Evolutionary conservation across 2,888 invertebrate genomes (phyloP).

Genomic region (Hedychridium roseum): DNA sequence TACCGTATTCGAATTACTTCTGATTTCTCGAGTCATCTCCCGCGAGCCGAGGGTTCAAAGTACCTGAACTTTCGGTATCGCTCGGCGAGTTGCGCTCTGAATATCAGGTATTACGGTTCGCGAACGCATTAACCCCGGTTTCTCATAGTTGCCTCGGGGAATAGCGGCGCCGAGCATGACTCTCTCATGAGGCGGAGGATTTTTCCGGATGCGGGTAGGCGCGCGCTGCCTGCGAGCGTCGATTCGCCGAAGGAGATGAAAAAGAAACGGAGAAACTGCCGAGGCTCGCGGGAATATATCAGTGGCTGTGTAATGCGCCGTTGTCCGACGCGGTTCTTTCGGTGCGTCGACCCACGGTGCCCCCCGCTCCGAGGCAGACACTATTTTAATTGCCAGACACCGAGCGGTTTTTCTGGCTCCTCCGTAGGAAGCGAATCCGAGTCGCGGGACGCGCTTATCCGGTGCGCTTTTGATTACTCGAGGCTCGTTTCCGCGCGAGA

Average conservation of each 20-base stretch:
- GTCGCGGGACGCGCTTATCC: too few species aligned
- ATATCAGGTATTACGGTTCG: too few species aligned
- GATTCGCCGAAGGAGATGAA: constrained; percentile 17
- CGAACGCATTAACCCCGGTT: constrained; percentile 24
- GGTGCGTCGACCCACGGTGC: constrained; percentile 37
- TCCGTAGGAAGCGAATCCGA: constrained; percentile 42
- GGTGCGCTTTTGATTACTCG: too few species aligned
- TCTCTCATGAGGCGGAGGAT: constrained; percentile 20
- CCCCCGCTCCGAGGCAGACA: constrained; percentile 26
- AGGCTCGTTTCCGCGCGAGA: too few species aligned
- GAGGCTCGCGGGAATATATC: constrained; percentile 2
- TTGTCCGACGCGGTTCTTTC: neutral
- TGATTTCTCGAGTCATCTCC: too few species aligned
- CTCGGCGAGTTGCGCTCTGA: too few species aligned
- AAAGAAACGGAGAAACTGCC: neutral
- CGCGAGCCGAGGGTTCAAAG: too few species aligned
- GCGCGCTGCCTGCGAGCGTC: constrained; percentile 16
- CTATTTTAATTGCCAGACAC: constrained; percentile 45
- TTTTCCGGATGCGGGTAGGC: constrained; percentile 21
- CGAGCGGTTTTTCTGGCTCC: constrained; percentile 35
- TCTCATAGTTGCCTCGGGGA: constrained; percentile 21
- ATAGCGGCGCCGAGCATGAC: constrained; percentile 16
- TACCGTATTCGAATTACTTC: too few species aligned
- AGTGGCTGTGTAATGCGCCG: neutral
- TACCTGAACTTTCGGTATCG: too few species aligned